Percentiles rank a stretch among this genome's conserved stretches.
phyloP scores from a whole-genome alignment of 2,888 invertebrate species.

The Gastracanthus pulcherrimus region DNA sequence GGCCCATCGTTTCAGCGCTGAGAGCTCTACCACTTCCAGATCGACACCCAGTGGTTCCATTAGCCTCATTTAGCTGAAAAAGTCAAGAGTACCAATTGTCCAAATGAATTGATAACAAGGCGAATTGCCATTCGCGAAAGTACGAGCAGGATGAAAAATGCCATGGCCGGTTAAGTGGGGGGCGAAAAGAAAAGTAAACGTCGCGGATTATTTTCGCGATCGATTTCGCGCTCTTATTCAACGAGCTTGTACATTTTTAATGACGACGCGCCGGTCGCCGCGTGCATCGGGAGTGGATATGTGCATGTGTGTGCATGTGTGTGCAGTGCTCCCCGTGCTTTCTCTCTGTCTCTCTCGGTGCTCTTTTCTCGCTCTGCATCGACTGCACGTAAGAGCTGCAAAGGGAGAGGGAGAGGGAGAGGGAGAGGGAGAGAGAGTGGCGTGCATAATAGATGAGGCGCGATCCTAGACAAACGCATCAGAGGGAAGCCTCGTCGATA shows the following conservation, averaged over 20 bases:
- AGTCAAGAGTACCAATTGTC: no score
- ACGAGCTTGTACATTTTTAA: slow-evolving; percentile 58
- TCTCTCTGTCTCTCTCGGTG: neutral
- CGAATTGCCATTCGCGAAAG: no score
- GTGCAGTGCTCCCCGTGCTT: no score
- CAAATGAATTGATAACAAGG: no score
- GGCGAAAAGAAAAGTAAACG: neutral
- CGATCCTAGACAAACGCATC: slow-evolving; percentile 63
- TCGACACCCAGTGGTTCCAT: slow-evolving; percentile 82
- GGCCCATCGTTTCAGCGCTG: slow-evolving; percentile 80
- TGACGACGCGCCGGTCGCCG: neutral
- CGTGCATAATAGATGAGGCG: slow-evolving; percentile 24
- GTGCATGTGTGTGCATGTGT: no score
- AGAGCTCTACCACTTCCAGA: slow-evolving; percentile 80
- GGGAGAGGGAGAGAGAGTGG: neutral
- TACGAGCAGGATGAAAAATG: no score
- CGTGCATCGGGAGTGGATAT: no score
- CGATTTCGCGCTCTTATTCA: slow-evolving; percentile 27
- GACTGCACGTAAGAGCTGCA: neutral
- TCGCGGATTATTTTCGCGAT: neutral
- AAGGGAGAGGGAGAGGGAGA: no score
- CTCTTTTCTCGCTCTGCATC: neutral
- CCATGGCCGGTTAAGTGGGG: no score
- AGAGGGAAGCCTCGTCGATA: slow-evolving; percentile 67
- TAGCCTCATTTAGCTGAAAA: slow-evolving; percentile 80